Conservation (phyloP, 2,113 vertebrate genomes). For the Dryoscopus gambensis region DNA sequence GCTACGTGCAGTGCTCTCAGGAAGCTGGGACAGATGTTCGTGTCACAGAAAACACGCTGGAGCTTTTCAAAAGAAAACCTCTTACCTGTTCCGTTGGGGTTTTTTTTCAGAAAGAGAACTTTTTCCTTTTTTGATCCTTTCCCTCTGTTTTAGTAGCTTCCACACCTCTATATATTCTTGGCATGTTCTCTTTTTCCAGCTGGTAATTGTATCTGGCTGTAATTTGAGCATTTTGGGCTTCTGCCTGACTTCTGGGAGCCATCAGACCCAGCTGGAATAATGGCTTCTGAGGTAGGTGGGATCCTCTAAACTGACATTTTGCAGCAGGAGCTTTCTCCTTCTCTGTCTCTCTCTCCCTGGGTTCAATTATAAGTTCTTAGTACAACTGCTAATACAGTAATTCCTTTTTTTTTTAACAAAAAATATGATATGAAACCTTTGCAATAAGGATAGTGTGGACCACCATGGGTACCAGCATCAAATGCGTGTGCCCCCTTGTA, state of each 20-base stretch:
- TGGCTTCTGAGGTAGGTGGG: not conserved
- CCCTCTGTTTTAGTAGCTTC: not conserved
- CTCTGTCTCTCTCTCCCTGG: not conserved
- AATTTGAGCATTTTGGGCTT: not conserved
- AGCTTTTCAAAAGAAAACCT: not conserved
- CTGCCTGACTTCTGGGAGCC: not conserved
- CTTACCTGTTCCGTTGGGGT: not conserved
- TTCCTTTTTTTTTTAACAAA: not conserved
- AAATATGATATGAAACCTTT: not conserved
- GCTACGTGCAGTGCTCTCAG: accelerated
- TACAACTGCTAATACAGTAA: not conserved
- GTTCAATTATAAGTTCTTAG: not conserved
- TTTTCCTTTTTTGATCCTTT: not conserved
- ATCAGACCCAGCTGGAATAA: not conserved
- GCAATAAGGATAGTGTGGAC: not conserved
- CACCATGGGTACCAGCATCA: not conserved
- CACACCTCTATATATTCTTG: not conserved
- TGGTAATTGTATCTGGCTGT: not conserved
- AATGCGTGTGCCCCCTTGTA: not conserved
- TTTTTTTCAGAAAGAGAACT: not conserved
- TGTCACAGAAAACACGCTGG: not conserved
- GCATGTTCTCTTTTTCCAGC: not conserved
- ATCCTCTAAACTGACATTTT: not conserved
- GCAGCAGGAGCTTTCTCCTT: not conserved
- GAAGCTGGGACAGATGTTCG: not conserved